Base-by-base conservation (phyloP, 1,140 invertebrate genomes). In the Drosophila navojoa region DNA sequence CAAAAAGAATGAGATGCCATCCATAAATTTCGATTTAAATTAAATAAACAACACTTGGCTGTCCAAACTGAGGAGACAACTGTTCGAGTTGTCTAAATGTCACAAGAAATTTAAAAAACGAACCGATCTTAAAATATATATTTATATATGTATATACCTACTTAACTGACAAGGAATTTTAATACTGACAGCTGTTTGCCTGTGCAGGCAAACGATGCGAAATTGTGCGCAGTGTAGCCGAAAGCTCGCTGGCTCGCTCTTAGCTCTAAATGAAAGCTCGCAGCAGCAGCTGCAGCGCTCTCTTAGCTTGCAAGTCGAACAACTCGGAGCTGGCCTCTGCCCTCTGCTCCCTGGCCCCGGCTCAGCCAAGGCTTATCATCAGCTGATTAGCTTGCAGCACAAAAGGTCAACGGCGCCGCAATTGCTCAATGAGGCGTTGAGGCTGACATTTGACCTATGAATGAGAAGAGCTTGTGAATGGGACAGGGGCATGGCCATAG, bases 21-120 rank as follows among this genome's bases (percentile, higher is more conserved):
- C 77, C 77, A 79, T 76, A 79, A 80, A 90, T 73, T 81, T 64
- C 52, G 55, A 76, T 68, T 76, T 75, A 77, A 76, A 86, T 81
- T 72, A 86, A 81, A 79, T 81, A 77, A 90, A 90, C 84, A 71
- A 90, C 77, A 85, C 81, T 79, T 75, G 67, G 71, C 29, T 53
- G 53, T 77, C 69, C 61, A 75, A 69, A 77, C 54, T 68, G 9
- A 76, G 50, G 7, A 25, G 40, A 84, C 71, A 77, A 75, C 81
- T 84, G 81, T 74, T 63, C 64, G 60, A 77, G 64, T 59, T 75
- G 74, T 85, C 64, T 69, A 77, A 81, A 52, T 44, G 45, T 71
- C 42, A 60, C 49, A 47, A 52, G 54, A 75, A 47, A 53, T 61
- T 29, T 53, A 52, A 63, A 67, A 58, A 53, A 58, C 19, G 35